These are phyloP conservation scores for Graphium colonna DNA, from an alignment of 2,888 invertebrate species.

Conservation along the genomic window DNA sequence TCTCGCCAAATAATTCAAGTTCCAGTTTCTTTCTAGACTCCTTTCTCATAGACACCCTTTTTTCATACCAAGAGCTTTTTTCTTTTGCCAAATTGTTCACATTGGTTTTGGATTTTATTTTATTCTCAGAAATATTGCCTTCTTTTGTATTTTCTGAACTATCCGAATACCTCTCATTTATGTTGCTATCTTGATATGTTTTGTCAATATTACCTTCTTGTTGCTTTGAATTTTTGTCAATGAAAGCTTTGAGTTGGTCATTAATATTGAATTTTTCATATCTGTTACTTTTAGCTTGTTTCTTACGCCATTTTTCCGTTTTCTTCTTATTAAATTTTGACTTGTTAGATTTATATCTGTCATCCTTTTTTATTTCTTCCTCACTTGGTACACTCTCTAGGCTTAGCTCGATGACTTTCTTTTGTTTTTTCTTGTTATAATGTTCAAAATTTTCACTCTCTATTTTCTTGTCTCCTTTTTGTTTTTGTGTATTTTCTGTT, in stretches of 20 bases:
- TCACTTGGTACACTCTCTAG: constrained; percentile 47
- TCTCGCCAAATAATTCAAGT: constrained; percentile 55
- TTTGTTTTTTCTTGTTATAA: constrained; percentile 45
- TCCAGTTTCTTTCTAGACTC: constrained; percentile 62
- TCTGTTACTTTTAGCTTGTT: constrained; percentile 65
- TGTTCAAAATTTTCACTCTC: constrained; percentile 36
- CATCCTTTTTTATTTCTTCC: constrained; percentile 61
- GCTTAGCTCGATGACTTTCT: constrained; percentile 66
- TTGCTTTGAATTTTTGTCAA: constrained; percentile 50
- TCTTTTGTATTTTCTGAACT: no score
- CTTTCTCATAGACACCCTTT: constrained; percentile 51
- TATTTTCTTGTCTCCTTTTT: constrained; percentile 30
- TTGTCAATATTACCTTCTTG: constrained; percentile 42
- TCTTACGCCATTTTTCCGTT: constrained; percentile 59
- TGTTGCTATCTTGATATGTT: constrained; percentile 33
- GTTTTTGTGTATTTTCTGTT: constrained; percentile 38
- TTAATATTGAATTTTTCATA: constrained; percentile 73
- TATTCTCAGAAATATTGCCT: constrained; percentile 6
- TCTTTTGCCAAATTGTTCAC: constrained; percentile 18
- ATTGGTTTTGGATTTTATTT: constrained; percentile 22
- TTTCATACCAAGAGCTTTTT: constrained; percentile 54
- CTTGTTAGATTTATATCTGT: constrained; percentile 56
- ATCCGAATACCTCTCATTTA: constrained; percentile 26
- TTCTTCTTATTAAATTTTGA: constrained; percentile 58
- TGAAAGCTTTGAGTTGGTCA: constrained; percentile 63